Evolutionary conservation across 2,797 vertebrate species (phyloP), one percentile per base, ranked within the genome.

Genomic region (Helostoma temminkii): DNA sequence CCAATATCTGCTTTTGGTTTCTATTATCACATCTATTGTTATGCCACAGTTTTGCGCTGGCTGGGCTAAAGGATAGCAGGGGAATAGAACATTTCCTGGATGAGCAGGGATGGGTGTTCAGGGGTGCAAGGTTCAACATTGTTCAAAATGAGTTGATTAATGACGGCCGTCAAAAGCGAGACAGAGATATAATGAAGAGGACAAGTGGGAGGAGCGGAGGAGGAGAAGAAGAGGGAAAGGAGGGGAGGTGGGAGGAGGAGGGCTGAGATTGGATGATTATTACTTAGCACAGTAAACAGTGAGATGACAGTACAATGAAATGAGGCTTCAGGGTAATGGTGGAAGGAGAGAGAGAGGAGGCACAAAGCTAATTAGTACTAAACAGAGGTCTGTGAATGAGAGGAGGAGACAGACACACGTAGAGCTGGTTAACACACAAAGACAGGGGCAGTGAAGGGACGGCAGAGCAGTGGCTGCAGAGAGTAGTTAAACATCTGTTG

Each of bases 401-500:
- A 83, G 90, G 91, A 89, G 86, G 88, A 78, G 82, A 37, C 81
- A 60, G 91, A 91, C 92, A 93, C 92, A 92, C 84, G 91, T 90
- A 91, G 69, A 69, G 83, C 76, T 83, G 81, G 73, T 86, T 74
- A 85, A 79, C 72, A 41, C 78, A 88, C 81, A 91, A 90, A 89
- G 88, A 78, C 58, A 3, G 64, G 80, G 78, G 71, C 53, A 59
- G 85, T 78, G 82, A 74, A 52, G 45, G 86, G 78, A 81, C 67
- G 63, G 80, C 67, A 32, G 71, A 82, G 83, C 28, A 81, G 80
- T 73, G 80, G 76, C 66, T 54, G 72, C 60, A 64, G 71, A 75
- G 86, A 88, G 85, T 55, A 84, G 81, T 86, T 89, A 72, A 89
- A 92, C 93, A 95, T 94, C 93, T 95, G 94, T 89, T 93, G 89